Evolutionary conservation across 1,140 invertebrate species (phyloP).

Genomic region (Andricus grossulariae): DNA sequence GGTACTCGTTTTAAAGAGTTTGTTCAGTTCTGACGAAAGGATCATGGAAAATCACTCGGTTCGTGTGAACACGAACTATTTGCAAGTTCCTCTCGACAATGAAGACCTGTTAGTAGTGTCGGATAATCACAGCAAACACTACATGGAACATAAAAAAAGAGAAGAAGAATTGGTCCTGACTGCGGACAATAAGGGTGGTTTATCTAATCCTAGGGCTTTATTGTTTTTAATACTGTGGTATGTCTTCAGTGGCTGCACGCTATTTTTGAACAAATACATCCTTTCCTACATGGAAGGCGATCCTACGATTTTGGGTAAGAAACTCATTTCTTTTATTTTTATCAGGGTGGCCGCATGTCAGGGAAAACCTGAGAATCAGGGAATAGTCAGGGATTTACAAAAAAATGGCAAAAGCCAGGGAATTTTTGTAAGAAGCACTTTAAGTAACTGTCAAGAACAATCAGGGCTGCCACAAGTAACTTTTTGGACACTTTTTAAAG

Average conservation of each 20-base stretch:
- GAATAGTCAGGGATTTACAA: too few relatives aligned
- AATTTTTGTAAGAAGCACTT: too few relatives aligned
- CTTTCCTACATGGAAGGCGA: conserved; percentile 86
- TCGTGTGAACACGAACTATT: conserved; percentile 53
- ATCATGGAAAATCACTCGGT: conserved; percentile 66
- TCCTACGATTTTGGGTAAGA: conserved; percentile 85
- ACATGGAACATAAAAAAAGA: conserved; percentile 61
- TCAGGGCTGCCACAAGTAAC: too few relatives aligned
- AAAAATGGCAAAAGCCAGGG: too few relatives aligned
- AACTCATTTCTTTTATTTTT: not conserved
- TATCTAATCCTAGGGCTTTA: conserved; percentile 81
- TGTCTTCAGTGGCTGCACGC: conserved; percentile 86
- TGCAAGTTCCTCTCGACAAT: conserved; percentile 57
- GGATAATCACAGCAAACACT: conserved; percentile 57
- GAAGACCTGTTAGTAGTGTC: conserved; percentile 59
- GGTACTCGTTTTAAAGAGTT: not conserved
- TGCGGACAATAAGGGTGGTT: conserved; percentile 71
- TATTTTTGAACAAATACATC: conserved; percentile 92
- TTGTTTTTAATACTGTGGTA: conserved; percentile 86
- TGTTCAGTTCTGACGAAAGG: conserved; percentile 34
- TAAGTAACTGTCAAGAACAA: too few relatives aligned
- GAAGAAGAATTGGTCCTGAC: conserved; percentile 61
- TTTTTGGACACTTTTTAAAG: too few relatives aligned
- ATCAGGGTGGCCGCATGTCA: too few relatives aligned
- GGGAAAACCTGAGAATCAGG: too few relatives aligned